phyloP scores from a whole-genome alignment of 2,113 vertebrate species.

The Seriola dumerili region DNA sequence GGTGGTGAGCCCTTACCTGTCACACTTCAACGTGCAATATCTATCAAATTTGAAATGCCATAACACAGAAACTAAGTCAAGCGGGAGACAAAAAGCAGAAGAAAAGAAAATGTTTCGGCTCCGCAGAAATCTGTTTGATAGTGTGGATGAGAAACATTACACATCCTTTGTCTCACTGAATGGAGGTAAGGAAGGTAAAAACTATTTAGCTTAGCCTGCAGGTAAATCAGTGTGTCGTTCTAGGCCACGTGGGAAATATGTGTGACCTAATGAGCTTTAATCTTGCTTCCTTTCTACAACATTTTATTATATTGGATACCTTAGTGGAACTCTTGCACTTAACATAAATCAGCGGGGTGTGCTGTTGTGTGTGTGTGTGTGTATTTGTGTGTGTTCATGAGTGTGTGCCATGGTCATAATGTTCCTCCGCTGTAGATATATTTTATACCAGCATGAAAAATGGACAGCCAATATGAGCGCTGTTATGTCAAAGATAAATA shows the following conservation, averaged over 20 bases:
- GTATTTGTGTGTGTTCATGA: constrained; percentile 5
- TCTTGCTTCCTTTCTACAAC: background rate
- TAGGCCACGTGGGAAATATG: background rate
- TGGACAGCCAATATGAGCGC: constrained; percentile 6
- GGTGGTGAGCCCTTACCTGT: background rate
- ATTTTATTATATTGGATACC: background rate
- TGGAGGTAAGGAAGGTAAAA: background rate
- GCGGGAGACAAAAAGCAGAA: constrained; percentile 7
- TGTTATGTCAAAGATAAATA: constrained; percentile 51
- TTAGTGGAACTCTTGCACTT: background rate
- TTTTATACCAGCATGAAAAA: constrained; percentile 48
- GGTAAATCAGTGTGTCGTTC: background rate
- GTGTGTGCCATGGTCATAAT: constrained; percentile 10
- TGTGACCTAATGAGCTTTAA: background rate
- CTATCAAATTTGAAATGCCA: background rate
- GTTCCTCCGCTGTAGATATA: constrained; percentile 7
- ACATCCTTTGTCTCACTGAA: background rate
- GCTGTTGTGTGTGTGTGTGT: constrained; percentile 15
- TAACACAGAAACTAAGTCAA: constrained; percentile 29
- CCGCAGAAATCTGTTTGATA: constrained; percentile 22
- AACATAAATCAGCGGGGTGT: constrained; percentile 13
- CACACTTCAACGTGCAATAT: constrained; percentile 1
- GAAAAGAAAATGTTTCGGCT: background rate
- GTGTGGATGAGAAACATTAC: constrained; percentile 2
- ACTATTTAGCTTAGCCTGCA: background rate